phyloP scores from a whole-genome alignment of 2,888 invertebrate genomes.

The Sturmia bella region DNA sequence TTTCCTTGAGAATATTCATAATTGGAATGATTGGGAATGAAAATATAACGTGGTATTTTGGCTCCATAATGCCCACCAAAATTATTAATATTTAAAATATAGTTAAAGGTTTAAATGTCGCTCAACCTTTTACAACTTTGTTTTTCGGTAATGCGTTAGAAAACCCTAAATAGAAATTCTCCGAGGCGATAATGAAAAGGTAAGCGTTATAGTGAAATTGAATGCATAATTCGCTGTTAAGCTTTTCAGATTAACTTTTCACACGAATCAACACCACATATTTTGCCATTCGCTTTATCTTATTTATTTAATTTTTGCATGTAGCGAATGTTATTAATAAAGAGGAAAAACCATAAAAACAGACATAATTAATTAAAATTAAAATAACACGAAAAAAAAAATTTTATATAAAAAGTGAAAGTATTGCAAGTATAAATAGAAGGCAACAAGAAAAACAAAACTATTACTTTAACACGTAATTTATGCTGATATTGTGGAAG shows the following conservation, averaged over 20 bases:
- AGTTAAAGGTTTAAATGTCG: no score
- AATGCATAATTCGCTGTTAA: no score
- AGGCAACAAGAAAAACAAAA: constrained; percentile 11
- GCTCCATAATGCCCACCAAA: no score
- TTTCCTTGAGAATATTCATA: no score
- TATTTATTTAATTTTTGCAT: background rate
- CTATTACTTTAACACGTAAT: constrained; percentile 14
- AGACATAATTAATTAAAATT: constrained; percentile 47
- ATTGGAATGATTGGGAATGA: no score
- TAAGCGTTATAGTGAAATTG: no score
- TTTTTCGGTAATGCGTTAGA: no score
- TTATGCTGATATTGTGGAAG: background rate
- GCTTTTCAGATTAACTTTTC: background rate
- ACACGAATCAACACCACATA: background rate
- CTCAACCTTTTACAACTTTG: no score
- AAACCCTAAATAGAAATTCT: no score
- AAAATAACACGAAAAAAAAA: constrained; percentile 37
- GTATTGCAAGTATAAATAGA: constrained; percentile 41
- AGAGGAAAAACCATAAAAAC: background rate
- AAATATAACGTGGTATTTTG: no score
- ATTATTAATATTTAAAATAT: no score
- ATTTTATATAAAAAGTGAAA: constrained; percentile 55
- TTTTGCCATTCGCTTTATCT: constrained; percentile 9
- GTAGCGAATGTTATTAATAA: constrained; percentile 5
- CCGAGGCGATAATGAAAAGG: no score